These are phyloP conservation scores for Pristionchus entomophagus DNA, from an alignment of 2,888 invertebrate species.

Conservation along the genomic window DNA sequence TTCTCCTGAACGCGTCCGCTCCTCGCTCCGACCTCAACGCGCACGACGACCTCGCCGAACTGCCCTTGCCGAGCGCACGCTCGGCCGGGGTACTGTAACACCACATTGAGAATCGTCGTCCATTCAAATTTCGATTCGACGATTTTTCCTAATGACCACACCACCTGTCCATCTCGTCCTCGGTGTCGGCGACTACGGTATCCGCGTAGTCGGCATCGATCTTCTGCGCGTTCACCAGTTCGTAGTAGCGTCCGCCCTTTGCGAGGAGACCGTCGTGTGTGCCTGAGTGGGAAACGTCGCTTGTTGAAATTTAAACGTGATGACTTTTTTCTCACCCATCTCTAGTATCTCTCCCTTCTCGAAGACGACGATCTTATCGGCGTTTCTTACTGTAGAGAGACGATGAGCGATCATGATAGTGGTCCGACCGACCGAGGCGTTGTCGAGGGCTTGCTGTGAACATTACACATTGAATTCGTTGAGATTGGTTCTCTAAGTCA, in stretches of 20 bases:
- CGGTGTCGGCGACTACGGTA: neutral
- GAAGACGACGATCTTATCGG: conserved; percentile 47
- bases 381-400: conserved; percentile 41
- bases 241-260: conserved; percentile 39
- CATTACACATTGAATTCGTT: neutral
- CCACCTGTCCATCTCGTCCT: conserved; percentile 19
- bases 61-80: conserved; percentile 12
- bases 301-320: neutral
- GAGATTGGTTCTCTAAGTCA: no score
- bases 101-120: neutral
- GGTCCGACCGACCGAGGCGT: conserved; percentile 25
- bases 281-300: conserved; percentile 41
- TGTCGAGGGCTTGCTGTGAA: conserved; percentile 39
- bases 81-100: conserved; percentile 37
- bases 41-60: neutral
- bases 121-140: neutral
- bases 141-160: neutral
- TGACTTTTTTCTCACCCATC: conserved; percentile 29
- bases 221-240: conserved; percentile 48
- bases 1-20: conserved; percentile 3
- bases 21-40: conserved; percentile 7
- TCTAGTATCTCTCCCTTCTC: conserved; percentile 43
- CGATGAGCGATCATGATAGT: conserved; percentile 46
- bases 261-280: conserved; percentile 37
- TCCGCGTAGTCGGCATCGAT: conserved; percentile 16